Conservation (phyloP, 2,113 vertebrate species). For the Tenrec ecaudatus region DNA sequence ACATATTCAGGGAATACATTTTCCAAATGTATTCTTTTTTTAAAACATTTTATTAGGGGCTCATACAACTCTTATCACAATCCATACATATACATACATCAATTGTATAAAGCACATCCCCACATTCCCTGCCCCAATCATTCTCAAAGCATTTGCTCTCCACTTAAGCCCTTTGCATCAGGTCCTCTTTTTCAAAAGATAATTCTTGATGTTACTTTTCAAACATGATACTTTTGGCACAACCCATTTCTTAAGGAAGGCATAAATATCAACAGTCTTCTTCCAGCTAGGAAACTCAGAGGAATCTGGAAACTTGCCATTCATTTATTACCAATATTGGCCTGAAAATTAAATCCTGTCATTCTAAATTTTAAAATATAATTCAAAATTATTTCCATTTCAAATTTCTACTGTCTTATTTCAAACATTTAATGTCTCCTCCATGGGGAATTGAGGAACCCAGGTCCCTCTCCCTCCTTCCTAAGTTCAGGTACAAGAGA, state of each 20-base stretch:
- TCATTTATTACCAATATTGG: background rate
- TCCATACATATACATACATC: too few relatives aligned
- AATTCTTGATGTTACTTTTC: background rate
- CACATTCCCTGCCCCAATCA: too few relatives aligned
- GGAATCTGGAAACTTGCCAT: background rate
- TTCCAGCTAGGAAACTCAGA: background rate
- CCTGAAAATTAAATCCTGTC: background rate
- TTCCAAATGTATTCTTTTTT: constrained; percentile 15
- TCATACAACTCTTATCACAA: too few relatives aligned
- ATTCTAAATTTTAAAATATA: background rate
- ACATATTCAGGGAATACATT: background rate
- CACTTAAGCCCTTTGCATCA: too few relatives aligned
- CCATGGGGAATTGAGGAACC: background rate
- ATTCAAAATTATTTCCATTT: constrained; percentile 6
- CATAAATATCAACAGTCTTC: background rate
- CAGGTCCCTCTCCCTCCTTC: background rate
- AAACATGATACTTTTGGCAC: background rate
- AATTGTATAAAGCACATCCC: too few relatives aligned
- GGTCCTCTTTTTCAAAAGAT: background rate
- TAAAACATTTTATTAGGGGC: too few relatives aligned
- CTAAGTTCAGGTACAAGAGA: background rate
- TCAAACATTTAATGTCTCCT: background rate
- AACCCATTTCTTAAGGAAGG: background rate
- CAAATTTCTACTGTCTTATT: background rate
- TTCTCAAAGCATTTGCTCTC: too few relatives aligned